phyloP scores from a whole-genome alignment of 2,113 vertebrate genomes.

The Crocuta crocuta region DNA sequence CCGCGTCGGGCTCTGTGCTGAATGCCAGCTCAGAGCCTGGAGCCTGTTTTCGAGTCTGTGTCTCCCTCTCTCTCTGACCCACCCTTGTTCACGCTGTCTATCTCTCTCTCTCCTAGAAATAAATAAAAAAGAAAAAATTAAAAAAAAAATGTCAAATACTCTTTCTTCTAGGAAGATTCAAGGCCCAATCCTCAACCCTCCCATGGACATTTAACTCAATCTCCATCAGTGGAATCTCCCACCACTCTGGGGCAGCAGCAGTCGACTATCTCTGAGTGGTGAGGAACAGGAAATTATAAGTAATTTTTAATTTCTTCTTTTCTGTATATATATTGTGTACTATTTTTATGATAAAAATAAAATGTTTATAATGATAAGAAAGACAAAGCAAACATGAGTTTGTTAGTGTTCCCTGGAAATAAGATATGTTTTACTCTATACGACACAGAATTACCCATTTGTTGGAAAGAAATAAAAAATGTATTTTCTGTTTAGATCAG shows the following conservation, averaged over 20 bases:
- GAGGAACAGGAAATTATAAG: not conserved
- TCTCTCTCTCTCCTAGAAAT: too few species aligned
- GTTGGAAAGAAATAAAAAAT: not conserved
- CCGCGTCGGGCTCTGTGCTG: too few species aligned
- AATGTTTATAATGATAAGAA: not conserved
- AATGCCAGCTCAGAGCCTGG: too few species aligned
- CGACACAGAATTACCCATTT: not conserved
- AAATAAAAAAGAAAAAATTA: too few species aligned
- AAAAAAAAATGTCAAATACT: too few species aligned
- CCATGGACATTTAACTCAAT: not conserved
- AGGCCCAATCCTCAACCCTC: not conserved
- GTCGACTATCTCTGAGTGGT: not conserved
- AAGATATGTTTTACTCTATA: not conserved
- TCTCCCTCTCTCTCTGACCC: too few species aligned
- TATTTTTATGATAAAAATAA: not conserved
- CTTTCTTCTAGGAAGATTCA: not conserved
- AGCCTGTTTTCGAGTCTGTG: too few species aligned
- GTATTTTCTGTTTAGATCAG: not conserved
- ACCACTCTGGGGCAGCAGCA: not conserved
- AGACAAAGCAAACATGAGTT: not conserved
- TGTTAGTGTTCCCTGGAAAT: not conserved
- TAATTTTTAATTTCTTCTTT: not conserved
- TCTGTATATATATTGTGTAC: not conserved
- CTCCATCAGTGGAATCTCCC: not conserved
- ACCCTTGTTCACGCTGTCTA: too few species aligned